phyloP scores from a whole-genome alignment of 2,797 vertebrate species.

The Sebastes nivosus region DNA sequence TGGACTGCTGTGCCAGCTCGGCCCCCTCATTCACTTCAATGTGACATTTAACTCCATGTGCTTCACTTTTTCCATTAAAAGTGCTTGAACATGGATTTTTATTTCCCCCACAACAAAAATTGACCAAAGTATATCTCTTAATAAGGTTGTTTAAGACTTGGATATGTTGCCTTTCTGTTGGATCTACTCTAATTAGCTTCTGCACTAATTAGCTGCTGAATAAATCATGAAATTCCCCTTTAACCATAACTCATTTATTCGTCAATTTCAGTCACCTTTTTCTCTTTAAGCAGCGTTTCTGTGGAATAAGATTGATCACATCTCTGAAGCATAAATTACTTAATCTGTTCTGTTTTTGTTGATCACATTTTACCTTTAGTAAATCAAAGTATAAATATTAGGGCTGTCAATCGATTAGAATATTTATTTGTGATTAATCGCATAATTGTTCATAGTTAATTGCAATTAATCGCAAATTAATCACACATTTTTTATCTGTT shows the following conservation, averaged over 20 bases:
- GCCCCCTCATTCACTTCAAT: constrained; percentile 14
- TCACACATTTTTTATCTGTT: no score
- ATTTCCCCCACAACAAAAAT: background rate
- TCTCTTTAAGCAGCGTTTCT: background rate
- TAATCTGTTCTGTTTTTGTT: background rate
- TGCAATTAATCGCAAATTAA: fast-evolving
- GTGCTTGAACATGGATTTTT: background rate
- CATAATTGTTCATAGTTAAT: no score
- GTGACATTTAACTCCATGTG: constrained; percentile 32
- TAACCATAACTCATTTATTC: background rate
- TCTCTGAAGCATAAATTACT: background rate
- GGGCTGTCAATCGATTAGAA: no score
- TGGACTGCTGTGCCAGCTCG: constrained; percentile 10
- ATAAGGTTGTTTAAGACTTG: background rate
- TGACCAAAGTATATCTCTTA: background rate
- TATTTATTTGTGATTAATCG: no score
- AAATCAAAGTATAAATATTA: background rate
- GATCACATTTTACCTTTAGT: no score
- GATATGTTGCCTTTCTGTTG: background rate
- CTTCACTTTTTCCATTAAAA: constrained; percentile 9
- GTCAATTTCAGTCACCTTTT: background rate
- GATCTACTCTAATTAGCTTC: background rate
- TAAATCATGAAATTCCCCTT: background rate
- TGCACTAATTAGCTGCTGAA: background rate
- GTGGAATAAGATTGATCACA: background rate